phyloP scores from a whole-genome alignment of 2,113 vertebrate species.

The Pomatostomus ruficeps region DNA sequence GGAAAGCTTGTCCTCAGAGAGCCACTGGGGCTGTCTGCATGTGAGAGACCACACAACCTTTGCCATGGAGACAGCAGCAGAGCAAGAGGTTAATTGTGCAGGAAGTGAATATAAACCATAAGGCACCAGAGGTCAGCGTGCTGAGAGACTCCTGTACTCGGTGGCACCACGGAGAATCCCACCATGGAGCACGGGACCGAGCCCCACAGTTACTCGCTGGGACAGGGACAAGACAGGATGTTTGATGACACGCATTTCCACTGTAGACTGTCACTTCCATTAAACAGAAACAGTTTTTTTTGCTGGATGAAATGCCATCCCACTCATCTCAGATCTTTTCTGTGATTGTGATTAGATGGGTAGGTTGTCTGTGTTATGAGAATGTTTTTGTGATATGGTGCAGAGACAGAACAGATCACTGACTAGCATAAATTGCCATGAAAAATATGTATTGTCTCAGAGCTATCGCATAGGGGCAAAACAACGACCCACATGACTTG shows the following conservation, averaged over 20 bases:
- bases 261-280: conserved; percentile 39
- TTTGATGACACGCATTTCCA: conserved; percentile 14
- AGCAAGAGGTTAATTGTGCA: neutral
- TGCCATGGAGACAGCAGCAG: neutral
- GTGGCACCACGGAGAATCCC: neutral
- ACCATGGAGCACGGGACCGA: neutral
- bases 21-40: neutral
- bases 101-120: neutral
- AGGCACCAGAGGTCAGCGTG: neutral
- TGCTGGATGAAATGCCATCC: conserved; percentile 32
- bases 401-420: neutral
- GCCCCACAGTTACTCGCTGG: neutral
- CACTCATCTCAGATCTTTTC: conserved; percentile 37
- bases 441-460: neutral
- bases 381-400: neutral
- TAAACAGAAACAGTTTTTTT: conserved; percentile 27
- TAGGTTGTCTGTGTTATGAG: conserved; percentile 24
- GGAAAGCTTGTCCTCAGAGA: neutral
- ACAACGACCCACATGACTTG: neutral
- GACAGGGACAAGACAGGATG: neutral
- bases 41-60: neutral
- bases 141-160: neutral
- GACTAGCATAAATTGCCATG: neutral
- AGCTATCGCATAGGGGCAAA: neutral
- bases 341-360: conserved; percentile 19